A percentile compares a stretch with the other conserved stretches of the same genome.
Conservation (phyloP, 2,888 invertebrate genomes). For the Calephelis perditalis region DNA sequence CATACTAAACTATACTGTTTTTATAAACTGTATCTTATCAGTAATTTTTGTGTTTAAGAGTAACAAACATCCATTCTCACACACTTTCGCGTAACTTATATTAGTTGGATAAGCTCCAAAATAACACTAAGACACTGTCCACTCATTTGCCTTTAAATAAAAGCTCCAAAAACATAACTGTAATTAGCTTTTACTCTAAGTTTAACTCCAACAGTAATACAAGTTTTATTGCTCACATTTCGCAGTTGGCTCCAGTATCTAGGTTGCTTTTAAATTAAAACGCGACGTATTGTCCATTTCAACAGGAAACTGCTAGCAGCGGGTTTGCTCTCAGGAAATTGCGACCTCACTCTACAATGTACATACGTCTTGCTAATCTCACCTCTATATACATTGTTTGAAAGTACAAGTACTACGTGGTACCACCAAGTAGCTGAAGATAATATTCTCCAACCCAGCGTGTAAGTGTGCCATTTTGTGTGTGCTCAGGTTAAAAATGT, state of each 20-base stretch:
- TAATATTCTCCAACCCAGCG: slow-evolving; percentile 17
- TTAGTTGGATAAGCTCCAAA: too few species aligned
- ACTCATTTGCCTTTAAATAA: too few species aligned
- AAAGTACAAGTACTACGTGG: slow-evolving; percentile 12
- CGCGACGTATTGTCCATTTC: slow-evolving; percentile 41
- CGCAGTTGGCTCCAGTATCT: slow-evolving; percentile 21
- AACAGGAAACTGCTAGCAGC: slow-evolving; percentile 38
- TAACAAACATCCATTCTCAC: too few species aligned
- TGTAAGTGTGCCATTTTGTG: slow-evolving; percentile 9
- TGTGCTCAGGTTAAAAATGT: slow-evolving; percentile 15
- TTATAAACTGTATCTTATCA: too few species aligned
- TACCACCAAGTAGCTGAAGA: slow-evolving; percentile 16
- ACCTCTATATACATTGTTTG: slow-evolving; percentile 17
- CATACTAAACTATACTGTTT: too few species aligned
- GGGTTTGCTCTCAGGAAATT: slow-evolving; percentile 49
- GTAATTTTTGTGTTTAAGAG: too few species aligned
- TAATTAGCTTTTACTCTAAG: slow-evolving; percentile 5
- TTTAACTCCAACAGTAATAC: slow-evolving; percentile 14
- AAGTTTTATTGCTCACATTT: slow-evolving; percentile 21
- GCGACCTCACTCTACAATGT: slow-evolving; percentile 35
- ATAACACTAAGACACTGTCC: too few species aligned
- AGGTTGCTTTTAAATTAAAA: slow-evolving; percentile 44
- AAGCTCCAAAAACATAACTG: neutral
- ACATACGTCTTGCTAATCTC: slow-evolving; percentile 14
- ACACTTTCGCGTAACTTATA: too few species aligned